These are phyloP conservation scores for Drosophila leonis DNA, from an alignment of 2,888 invertebrate species.

Conservation along the genomic window DNA sequence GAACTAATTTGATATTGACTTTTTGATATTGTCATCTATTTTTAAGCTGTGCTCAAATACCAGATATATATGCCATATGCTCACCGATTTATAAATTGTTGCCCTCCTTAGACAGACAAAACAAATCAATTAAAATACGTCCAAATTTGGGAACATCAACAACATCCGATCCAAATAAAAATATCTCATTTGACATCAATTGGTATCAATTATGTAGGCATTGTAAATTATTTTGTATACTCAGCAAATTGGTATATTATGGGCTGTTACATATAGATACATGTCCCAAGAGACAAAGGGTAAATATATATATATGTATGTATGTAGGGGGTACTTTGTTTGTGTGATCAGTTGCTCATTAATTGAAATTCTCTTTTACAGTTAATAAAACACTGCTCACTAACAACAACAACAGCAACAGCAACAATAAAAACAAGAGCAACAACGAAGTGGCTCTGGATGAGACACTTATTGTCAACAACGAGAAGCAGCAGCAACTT, in stretches of 20 bases:
- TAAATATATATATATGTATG: too few relatives aligned
- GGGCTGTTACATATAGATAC: conserved; percentile 8
- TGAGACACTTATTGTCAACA: conserved; percentile 53
- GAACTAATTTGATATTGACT: conserved; percentile 49
- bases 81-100: too few relatives aligned
- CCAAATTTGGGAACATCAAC: conserved; percentile 19
- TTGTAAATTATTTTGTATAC: conserved; percentile 65
- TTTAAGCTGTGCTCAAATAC: conserved; percentile 2
- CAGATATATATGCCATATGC: not conserved
- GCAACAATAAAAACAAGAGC: conserved; percentile 41
- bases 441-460: conserved; percentile 50
- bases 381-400: conserved; percentile 62
- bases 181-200: conserved; percentile 72
- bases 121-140: conserved; percentile 59
- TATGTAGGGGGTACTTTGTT: not conserved
- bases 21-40: conserved; percentile 30
- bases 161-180: conserved; percentile 41
- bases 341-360: conserved; percentile 9
- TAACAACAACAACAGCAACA: conserved; percentile 49
- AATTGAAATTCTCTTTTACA: conserved; percentile 43
- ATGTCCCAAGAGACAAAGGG: not conserved
- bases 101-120: conserved; percentile 2
- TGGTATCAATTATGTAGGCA: conserved; percentile 72
- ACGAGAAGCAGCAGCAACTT: conserved; percentile 60
- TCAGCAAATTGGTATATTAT: conserved; percentile 50